Evolutionary conservation across 2,113 vertebrate species (phyloP).

Genomic region (Copsychus sechellarum): DNA sequence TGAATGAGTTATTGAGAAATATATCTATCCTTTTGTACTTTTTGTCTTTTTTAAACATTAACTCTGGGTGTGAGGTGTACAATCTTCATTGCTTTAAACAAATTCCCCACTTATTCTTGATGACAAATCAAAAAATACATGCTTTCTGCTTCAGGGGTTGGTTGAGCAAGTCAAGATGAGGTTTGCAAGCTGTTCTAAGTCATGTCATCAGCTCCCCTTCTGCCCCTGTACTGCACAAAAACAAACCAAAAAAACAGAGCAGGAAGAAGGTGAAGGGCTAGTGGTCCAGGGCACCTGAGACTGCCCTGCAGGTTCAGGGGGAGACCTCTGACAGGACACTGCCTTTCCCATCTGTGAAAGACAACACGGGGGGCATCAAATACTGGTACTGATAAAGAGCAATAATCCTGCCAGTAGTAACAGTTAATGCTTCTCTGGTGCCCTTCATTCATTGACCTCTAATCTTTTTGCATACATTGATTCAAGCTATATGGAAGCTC

Average conservation of each 20-base stretch:
- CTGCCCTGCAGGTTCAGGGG: neutral
- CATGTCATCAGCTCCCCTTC: neutral
- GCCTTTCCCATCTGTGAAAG: neutral
- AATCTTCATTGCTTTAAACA: neutral
- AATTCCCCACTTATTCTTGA: neutral
- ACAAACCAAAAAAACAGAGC: neutral
- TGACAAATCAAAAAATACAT: neutral
- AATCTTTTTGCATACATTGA: neutral
- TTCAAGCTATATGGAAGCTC: neutral
- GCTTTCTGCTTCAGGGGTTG: neutral
- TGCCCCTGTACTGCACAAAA: neutral
- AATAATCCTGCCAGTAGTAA: neutral
- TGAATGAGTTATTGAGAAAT: neutral
- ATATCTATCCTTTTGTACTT: neutral
- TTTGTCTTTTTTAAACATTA: neutral
- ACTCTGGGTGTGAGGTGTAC: neutral
- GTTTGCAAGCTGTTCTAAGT: neutral
- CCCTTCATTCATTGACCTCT: neutral
- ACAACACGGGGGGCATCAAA: neutral
- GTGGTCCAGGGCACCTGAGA: neutral
- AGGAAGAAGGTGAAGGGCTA: neutral
- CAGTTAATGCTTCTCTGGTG: neutral
- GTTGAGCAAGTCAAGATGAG: neutral
- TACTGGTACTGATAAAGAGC: neutral
- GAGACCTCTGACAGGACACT: neutral